phyloP scores from a whole-genome alignment of 2,797 vertebrate genomes.

The Spinibarbus caldwelli region DNA sequence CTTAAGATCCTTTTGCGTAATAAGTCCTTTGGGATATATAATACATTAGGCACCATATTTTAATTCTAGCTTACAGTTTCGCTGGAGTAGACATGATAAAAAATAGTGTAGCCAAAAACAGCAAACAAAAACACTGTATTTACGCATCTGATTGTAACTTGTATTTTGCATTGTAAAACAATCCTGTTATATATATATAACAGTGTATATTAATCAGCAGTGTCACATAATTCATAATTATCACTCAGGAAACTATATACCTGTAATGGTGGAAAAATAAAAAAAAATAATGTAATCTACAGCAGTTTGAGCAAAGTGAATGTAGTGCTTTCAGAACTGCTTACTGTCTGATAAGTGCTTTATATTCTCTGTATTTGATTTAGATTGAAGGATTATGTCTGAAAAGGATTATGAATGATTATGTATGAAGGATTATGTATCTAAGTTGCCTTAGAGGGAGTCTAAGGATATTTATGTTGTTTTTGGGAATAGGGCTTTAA shows the following conservation, averaged over 20 bases:
- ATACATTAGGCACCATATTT: not conserved
- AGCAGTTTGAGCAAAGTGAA: not conserved
- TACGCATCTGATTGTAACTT: not conserved
- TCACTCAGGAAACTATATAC: conserved; percentile 30
- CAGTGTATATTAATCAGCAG: not conserved
- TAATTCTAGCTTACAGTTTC: not conserved
- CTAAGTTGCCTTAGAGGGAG: conserved; percentile 15
- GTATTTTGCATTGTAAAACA: conserved; percentile 14
- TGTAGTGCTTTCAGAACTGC: not conserved
- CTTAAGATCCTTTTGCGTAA: not conserved
- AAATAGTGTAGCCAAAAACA: not conserved
- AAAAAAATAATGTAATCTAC: not conserved
- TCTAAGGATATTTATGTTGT: not conserved
- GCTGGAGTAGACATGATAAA: not conserved
- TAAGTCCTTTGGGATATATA: not conserved
- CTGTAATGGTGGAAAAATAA: not conserved
- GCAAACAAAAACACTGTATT: conserved; percentile 10
- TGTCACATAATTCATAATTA: conserved; percentile 18
- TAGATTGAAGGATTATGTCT: conserved; percentile 13
- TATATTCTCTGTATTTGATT: conserved; percentile 37
- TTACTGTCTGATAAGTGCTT: conserved; percentile 24
- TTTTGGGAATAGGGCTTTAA: conserved; percentile 61
- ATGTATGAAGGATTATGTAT: conserved; percentile 26
- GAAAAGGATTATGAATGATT: conserved; percentile 32
- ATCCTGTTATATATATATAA: not conserved